Percentiles rank a stretch among this genome's conserved stretches.
Conservation (phyloP, 2,797 vertebrate species). For the Bradypus variegatus region DNA sequence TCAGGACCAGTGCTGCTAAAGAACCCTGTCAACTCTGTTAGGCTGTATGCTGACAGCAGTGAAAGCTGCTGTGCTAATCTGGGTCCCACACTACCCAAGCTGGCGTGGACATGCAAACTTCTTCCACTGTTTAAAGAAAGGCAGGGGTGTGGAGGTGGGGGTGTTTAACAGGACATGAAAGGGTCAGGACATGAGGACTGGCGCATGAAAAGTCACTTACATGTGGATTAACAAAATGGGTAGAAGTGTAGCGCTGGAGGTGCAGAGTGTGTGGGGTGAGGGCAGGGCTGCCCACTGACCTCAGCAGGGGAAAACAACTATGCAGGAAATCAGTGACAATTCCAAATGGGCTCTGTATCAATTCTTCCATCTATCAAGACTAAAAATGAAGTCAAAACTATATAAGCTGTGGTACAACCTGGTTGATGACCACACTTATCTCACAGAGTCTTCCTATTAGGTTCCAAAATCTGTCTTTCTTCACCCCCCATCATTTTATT, state of each 20-base stretch:
- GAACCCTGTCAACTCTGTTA: slow-evolving; percentile 66
- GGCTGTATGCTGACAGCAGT: slow-evolving; percentile 54
- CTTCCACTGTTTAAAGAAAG: neutral
- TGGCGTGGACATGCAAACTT: slow-evolving; percentile 43
- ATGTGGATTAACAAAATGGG: neutral
- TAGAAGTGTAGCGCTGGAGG: rapidly evolving
- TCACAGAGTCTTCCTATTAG: neutral
- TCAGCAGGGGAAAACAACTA: neutral
- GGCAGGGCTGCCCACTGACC: neutral
- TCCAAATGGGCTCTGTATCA: neutral
- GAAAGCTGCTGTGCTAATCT: slow-evolving; percentile 30
- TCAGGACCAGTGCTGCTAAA: slow-evolving; percentile 62
- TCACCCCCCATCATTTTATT: neutral
- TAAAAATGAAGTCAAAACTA: neutral
- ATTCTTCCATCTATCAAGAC: neutral
- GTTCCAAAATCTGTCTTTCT: neutral
- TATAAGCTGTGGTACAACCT: neutral
- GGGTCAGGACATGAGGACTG: neutral
- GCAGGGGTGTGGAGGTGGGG: neutral
- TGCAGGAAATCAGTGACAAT: neutral
- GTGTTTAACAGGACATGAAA: neutral
- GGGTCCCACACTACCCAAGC: slow-evolving; percentile 11
- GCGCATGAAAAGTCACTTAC: neutral
- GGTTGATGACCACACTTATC: rapidly evolving
- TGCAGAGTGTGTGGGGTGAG: neutral